These are phyloP conservation scores for Leucopternis melanops DNA, from an alignment of 2,113 vertebrate genomes.

Conservation along the genomic window DNA sequence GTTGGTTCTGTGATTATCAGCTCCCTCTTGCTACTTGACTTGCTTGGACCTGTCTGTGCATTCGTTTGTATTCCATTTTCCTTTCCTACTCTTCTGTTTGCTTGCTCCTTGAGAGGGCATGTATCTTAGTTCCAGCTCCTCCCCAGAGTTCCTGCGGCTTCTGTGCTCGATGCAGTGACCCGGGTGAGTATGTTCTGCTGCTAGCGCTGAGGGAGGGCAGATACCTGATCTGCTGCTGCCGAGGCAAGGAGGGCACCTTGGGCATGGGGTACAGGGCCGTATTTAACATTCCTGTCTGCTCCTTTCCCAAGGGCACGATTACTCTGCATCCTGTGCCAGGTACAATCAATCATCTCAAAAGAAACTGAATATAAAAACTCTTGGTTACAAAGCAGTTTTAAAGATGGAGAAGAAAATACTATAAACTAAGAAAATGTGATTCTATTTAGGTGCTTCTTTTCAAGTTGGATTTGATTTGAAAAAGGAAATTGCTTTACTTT, in stretches of 20 bases:
- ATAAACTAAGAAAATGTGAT: not conserved
- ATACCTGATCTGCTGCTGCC: accelerated
- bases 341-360: not conserved
- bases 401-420: not conserved
- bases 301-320: not conserved
- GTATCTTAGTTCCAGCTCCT: not conserved
- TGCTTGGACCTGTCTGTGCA: not conserved
- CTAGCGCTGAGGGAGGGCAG: not conserved
- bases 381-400: not conserved
- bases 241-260: not conserved
- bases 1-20: not conserved
- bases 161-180: not conserved
- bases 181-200: not conserved
- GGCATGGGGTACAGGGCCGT: not conserved
- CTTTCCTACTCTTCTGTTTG: not conserved
- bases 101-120: not conserved
- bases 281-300: not conserved
- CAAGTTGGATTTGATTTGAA: not conserved
- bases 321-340: not conserved
- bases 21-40: not conserved
- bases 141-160: not conserved
- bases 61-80: not conserved
- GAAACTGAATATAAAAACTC: not conserved
- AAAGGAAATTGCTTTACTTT: not conserved
- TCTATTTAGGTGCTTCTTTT: not conserved